Evolutionary conservation across 2,888 invertebrate genomes (phyloP).

Genomic region (Leuctra nigra): DNA sequence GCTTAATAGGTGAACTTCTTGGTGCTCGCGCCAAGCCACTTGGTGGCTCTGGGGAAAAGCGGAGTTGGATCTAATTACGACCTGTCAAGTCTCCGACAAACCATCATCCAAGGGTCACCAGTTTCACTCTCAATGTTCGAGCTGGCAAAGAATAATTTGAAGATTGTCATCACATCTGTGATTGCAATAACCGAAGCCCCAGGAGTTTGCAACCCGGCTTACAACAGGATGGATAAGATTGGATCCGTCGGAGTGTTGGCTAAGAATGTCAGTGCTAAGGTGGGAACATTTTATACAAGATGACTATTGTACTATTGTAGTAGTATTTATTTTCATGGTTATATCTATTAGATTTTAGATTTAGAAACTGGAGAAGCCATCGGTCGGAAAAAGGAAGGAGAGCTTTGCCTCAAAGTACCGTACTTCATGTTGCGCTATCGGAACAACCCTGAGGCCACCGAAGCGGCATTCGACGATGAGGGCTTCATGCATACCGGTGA

Average conservation of each 20-base stretch:
- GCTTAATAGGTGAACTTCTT: not conserved
- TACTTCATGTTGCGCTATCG: too few relatives aligned
- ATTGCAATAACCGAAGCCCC: not conserved
- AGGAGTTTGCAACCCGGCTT: constrained; percentile 15
- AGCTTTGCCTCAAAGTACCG: constrained; percentile 3
- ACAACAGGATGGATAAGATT: constrained; percentile 39
- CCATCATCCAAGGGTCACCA: not conserved
- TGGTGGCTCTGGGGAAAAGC: not conserved
- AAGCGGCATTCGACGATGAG: too few relatives aligned
- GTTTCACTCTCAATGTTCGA: not conserved
- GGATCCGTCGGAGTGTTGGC: constrained; percentile 63
- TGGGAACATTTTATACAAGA: too few relatives aligned
- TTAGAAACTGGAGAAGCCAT: not conserved
- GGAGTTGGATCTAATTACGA: not conserved
- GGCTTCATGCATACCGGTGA: too few relatives aligned
- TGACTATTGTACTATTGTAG: too few relatives aligned
- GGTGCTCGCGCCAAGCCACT: not conserved
- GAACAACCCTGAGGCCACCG: too few relatives aligned
- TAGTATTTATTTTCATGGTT: not conserved
- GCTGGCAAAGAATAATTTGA: not conserved
- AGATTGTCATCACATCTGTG: not conserved
- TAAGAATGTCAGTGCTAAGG: not conserved
- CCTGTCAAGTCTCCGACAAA: not conserved
- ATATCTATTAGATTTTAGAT: constrained; percentile 8
- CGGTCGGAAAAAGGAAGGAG: not conserved